Evolutionary conservation across 2,797 vertebrate species (phyloP), one percentile per base, ranked within the genome.

Genomic region (Xenopus petersii): DNA sequence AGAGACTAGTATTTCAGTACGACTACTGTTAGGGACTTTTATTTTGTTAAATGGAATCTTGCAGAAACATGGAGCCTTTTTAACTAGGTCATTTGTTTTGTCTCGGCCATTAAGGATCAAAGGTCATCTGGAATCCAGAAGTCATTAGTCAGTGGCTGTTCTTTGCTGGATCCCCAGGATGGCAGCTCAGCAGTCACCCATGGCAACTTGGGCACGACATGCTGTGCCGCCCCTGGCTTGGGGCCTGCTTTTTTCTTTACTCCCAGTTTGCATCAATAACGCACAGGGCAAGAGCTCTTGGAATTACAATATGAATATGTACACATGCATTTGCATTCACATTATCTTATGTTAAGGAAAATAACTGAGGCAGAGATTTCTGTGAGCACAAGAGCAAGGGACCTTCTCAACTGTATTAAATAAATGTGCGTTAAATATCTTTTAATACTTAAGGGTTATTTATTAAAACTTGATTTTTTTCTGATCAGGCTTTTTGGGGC

Each of bases 51-150:
- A 83, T 30, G 73, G 82, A 83, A 85, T 88, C 17, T 55, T 86
- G 83, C 87, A 90, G 85, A 82, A 83, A 81, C 86, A 82, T 85
- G 85, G 83, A 87, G 85, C 84, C 88, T 81, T 71, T 81, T 83
- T 85, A 89, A 89, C 86, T 56, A 83, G 80, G 81, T 91, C 87
- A 85, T 92, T 92, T 91, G 82, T 89, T 90, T 82, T 26, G 0
- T 81, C 86, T 84, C 84, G 83, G 86, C 84, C 84, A 83, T 82
- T 81, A 82, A 81, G 89, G 93, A 91, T 94, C 92, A 94, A 87
- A 92, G 93, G 91, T 93, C 89, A 86, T 30, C 78, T 67, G 87
- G 88, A 89, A 86, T 90, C 92, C 88, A 91, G 90, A 95, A 93
- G 91, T 89, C 91, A 93, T 95, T 94, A 91, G 91, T 94, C 89